Evolutionary conservation across 2,888 invertebrate genomes (phyloP), one percentile per base, ranked within the genome.

Genomic region (Melieria picta): DNA sequence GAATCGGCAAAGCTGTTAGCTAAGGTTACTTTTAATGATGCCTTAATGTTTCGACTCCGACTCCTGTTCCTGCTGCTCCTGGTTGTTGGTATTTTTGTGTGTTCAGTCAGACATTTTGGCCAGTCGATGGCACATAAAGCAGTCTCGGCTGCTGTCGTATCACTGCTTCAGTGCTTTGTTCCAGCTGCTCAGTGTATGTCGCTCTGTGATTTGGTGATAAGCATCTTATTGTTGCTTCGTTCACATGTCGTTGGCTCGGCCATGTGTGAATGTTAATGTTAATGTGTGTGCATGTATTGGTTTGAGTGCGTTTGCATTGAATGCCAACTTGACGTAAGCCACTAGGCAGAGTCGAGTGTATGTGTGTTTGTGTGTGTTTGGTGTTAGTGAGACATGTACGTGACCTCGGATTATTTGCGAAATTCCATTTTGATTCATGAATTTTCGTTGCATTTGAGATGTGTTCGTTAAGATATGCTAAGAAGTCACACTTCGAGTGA

Each of bases 281-380:
- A n/a, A 50, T 11, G 11, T 52, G 6, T 52, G 11, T 13, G 52
- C 52, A 4, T 52, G 52, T 7, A 9, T 52, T 5, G 52, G 52
- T 7, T 52, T 52, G 11, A n/a, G 52, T 5, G 52, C 1, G 30
- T 30, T 30, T 52, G 52, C 52, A 52, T 52, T 52, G 7, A 5
- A n/a, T 52, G 52, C 13, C 52, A 52, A 52, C 52, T 52, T 52
- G 52, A 52, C 7, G 13, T 52, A 52, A 52, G 52, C 52, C 52
- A 52, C 52, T 52, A 30, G 52, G 11, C 52, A 52, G 52, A 30
- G 1, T 30, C 30, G 30, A 30, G 30, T 30, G 30, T 30, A 4
- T 52, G 9, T 52, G 30, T 30, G 30, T 30, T 0, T 52, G 9
- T 52, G 50, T 50, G 11, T 50, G 52, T 6, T 52, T n/a, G 4